Base-by-base conservation (phyloP, 2,888 invertebrate species). In the Amphipoea oculea region DNA sequence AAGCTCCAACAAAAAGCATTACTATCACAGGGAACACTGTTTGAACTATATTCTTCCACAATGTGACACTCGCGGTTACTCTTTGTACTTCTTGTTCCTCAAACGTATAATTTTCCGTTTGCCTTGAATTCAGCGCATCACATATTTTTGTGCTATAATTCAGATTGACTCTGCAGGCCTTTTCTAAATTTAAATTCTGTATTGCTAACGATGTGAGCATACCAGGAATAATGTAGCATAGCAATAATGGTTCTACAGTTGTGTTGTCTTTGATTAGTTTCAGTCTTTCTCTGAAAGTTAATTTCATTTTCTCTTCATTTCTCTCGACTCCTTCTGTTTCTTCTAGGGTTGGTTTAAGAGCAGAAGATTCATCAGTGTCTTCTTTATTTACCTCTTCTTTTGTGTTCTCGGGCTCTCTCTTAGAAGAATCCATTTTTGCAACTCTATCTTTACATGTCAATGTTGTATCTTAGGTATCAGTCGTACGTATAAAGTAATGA, bases 21-120 rank as follows among this genome's bases (percentile, higher is more conserved):
- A 99, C 94, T 67, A 98, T 93, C 11, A 98, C 98, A 23, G 99
- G 99, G 42, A 99, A 97, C 2, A 98, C 97, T 79, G 98, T 98
- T 92, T 99, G 98, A 6, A 99, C 95, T 57, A 98, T 97, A 36
- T 98, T 98, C 93, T 98, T 98, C 98, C 98, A 99, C n/a, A 98
- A 98, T 86, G 98, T 98, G 97, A 98, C 98, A 40, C 97, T 97
- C 0, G 99, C 98, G 6, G 98, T 98, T 81, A 98, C 94, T 85
- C 97, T 97, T 92, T 98, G 98, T 0, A 98, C 98, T 76, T 97
- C 95, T 83, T 97, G 97, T 92, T 98, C 98, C 85, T 97, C 96
- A 48, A 95, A 92, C 20, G 94, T 96, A 83, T 96, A 97, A 85
- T 97, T 97, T 86, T 97, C 97, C 0, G 98, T 98, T 85, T 98